These are phyloP conservation scores for Strigops habroptila DNA, from an alignment of 2,113 vertebrate species.

Conservation along the genomic window DNA sequence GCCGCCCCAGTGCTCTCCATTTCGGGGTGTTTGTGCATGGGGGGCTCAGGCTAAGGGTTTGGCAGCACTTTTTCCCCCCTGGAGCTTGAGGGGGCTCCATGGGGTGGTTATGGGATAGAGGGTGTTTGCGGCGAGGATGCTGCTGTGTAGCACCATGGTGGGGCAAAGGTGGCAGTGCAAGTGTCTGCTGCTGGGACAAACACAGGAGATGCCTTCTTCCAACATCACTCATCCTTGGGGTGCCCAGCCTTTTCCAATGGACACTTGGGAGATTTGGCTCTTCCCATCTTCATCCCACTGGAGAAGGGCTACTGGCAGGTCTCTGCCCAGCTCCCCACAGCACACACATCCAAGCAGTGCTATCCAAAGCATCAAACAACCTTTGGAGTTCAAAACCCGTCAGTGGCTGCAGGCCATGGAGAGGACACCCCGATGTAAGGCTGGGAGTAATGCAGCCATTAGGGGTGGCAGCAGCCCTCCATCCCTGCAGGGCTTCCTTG, in stretches of 20 bases:
- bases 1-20: rapidly evolving
- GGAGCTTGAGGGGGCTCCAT: neutral
- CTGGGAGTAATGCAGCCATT: neutral
- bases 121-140: no score
- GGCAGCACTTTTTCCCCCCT: rapidly evolving
- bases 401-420: neutral
- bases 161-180: rapidly evolving
- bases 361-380: neutral
- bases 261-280: neutral
- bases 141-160: neutral
- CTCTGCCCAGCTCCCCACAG: neutral
- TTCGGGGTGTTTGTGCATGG: neutral
- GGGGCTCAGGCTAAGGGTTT: neutral
- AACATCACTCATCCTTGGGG: rapidly evolving
- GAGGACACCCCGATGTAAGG: neutral
- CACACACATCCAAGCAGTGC: rapidly evolving
- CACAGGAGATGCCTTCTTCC: neutral
- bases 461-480: neutral
- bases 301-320: neutral
- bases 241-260: neutral
- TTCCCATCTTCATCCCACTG: neutral
- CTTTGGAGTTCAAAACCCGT: neutral
- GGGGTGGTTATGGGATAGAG: neutral
- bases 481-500: neutral
- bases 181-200: neutral